phyloP scores from a whole-genome alignment of 2,113 vertebrate species.

The Leucosticte australis region DNA sequence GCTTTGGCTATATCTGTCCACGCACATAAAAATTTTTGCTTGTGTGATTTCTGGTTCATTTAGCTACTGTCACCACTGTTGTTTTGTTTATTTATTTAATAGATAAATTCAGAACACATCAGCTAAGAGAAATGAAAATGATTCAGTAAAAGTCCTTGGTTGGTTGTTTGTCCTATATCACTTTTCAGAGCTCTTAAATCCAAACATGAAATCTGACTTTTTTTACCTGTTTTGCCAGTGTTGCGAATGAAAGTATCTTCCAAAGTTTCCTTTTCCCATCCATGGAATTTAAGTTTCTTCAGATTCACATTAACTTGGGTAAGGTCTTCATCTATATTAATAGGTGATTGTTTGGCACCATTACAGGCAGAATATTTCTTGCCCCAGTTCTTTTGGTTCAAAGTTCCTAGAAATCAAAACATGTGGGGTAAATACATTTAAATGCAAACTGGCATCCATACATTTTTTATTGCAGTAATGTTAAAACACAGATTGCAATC shows the following conservation, averaged over 20 bases:
- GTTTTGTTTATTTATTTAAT: background rate
- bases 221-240: constrained; percentile 93
- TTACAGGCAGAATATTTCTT: constrained; percentile 94
- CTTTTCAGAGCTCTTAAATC: background rate
- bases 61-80: background rate
- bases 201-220: background rate
- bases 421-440: background rate
- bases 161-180: background rate
- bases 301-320: constrained; percentile 91
- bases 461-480: background rate
- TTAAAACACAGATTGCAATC: background rate
- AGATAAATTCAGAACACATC: background rate
- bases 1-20: background rate
- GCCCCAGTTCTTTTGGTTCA: constrained; percentile 94
- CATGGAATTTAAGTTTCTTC: constrained; percentile 87
- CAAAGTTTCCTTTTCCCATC: constrained; percentile 82
- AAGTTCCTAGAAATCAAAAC: constrained; percentile 78
- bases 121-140: background rate
- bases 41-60: background rate
- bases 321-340: constrained; percentile 92
- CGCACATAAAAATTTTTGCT: background rate
- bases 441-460: background rate
- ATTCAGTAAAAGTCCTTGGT: background rate
- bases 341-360: constrained; percentile 92
- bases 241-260: constrained; percentile 86